Evolutionary conservation across 2,888 invertebrate species (phyloP), one percentile per base, ranked within the genome.

Genomic region (Oscheius sp.): DNA sequence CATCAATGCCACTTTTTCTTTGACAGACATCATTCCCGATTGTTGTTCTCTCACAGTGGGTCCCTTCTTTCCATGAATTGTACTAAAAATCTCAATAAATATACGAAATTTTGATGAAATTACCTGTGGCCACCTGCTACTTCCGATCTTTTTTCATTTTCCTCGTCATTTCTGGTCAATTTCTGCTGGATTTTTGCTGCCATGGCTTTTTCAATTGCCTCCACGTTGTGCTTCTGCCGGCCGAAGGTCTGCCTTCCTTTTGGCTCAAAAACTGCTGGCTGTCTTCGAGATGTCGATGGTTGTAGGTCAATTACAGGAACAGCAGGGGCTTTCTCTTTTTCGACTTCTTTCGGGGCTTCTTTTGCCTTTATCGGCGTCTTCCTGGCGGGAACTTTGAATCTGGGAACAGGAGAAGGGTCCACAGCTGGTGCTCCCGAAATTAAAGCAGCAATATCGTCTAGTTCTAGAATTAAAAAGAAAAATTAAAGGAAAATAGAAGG

Each of bases 51-150:
- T 16, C 12, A 55, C 25, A 5, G 55, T 55, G 3, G 25, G 21
- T 6, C 55, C 55, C 55, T 55, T 55, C 55, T 55, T 55, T 55
- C 55, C 55, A 25, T 55, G 55, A 25, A 55, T 55, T 6, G 55
- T 49, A 49, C 21, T 49, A 9, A 35, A 35, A 35, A 3, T 35
- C 5, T 9, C 35, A 9, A 9, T 35, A 6, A 6, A 6, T 35
- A 35, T 35, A 6, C 9, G 35, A 35, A 35, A 35, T 35, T 35
- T 9, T 35, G 9, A 6, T 35, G 35, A 35, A 35, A 35, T 35
- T 35, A 35, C 35, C 35, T 35, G 21, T 49, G 49, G 3, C 49
- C 49, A 5, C 49, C 49, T 7, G 49, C 49, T 7, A 49, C 13
- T 21, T 49, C 49, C 49, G 49, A 49, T 13, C 16, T 49, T 13